These are phyloP conservation scores for Ammodramus savannarum DNA, from an alignment of 2,113 vertebrate genomes.

Conservation along the genomic window DNA sequence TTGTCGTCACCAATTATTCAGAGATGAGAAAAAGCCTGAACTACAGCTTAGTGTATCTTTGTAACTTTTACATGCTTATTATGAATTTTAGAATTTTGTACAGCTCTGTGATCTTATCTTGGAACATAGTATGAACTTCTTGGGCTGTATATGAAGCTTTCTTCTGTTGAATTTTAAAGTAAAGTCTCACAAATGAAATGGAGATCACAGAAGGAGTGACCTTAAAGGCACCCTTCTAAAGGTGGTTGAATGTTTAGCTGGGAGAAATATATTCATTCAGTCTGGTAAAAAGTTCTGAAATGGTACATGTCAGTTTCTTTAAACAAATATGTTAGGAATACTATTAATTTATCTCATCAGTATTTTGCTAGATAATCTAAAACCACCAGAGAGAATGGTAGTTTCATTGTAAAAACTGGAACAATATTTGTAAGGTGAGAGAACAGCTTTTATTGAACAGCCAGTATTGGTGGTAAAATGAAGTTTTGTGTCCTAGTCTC, in stretches of 20 bases:
- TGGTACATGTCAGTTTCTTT: not conserved
- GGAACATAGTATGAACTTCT: not conserved
- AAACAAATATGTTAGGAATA: not conserved
- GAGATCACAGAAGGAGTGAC: not conserved
- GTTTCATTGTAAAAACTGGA: not conserved
- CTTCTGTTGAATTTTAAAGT: not conserved
- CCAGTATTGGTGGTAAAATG: not conserved
- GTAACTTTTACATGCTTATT: not conserved
- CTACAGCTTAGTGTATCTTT: not conserved
- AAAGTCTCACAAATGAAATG: not conserved
- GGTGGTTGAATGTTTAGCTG: not conserved
- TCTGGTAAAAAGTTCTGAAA: not conserved
- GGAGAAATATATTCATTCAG: not conserved
- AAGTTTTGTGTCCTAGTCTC: not conserved
- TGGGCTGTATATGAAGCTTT: not conserved
- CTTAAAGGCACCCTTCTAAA: not conserved
- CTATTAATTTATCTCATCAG: not conserved
- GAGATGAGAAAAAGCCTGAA: not conserved
- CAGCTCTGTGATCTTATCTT: not conserved
- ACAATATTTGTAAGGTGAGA: not conserved
- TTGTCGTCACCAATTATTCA: not conserved
- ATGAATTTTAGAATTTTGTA: not conserved
- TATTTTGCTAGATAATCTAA: not conserved
- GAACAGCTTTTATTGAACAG: not conserved
- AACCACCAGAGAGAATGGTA: not conserved